Percentiles rank a stretch among this genome's conserved stretches.
Conservation (phyloP, 2,113 vertebrate genomes). For the Illadopsis cleaveri region DNA sequence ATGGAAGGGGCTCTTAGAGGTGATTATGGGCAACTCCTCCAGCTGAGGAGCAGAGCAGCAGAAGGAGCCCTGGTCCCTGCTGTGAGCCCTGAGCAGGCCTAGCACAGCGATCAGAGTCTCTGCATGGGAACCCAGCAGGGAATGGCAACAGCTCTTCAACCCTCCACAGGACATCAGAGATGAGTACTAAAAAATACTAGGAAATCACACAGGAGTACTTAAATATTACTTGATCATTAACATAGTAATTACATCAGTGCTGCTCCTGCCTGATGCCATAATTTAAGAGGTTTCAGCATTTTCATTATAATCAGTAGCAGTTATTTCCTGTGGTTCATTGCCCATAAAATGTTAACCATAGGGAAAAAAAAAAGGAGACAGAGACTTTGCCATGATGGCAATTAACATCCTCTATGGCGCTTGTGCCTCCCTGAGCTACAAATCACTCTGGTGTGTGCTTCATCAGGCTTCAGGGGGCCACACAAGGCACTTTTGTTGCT, state of each 20-base stretch:
- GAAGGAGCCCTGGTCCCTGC: background rate
- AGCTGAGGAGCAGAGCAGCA: background rate
- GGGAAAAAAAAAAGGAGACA: background rate
- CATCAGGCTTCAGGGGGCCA: constrained; percentile 6
- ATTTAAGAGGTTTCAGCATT: constrained; percentile 54
- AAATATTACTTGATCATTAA: constrained; percentile 69
- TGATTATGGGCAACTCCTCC: background rate
- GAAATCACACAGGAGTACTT: constrained; percentile 63
- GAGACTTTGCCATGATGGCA: background rate
- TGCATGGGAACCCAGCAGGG: constrained; percentile 46
- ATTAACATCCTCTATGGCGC: background rate
- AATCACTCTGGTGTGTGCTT: constrained; percentile 5
- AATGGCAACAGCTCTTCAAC: constrained; percentile 41
- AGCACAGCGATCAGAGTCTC: constrained; percentile 19
- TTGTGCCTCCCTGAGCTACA: background rate
- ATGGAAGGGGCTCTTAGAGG: background rate
- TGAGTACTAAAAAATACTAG: constrained; percentile 59
- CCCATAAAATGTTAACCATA: constrained; percentile 42
- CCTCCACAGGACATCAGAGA: constrained; percentile 54
- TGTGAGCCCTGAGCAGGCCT: background rate
- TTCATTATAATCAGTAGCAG: constrained; percentile 63
- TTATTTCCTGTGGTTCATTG: constrained; percentile 49
- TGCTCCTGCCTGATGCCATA: constrained; percentile 37
- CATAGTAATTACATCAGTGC: constrained; percentile 62
- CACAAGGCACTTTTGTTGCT: background rate